phyloP scores from a whole-genome alignment of 1,140 invertebrate species.

The Venustaconcha ellipsiformis region DNA sequence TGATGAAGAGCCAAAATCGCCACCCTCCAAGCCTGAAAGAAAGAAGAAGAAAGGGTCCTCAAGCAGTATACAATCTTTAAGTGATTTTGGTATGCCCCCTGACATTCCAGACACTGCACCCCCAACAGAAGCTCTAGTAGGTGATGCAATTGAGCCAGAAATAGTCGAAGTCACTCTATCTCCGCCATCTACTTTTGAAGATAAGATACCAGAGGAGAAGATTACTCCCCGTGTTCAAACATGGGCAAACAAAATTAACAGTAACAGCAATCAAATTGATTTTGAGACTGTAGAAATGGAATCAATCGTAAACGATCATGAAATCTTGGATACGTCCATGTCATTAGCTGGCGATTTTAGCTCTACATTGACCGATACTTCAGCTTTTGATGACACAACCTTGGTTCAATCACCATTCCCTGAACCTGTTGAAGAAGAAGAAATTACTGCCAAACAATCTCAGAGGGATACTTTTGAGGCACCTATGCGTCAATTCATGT shows the following conservation, averaged over 20 bases:
- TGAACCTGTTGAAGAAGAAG: slow-evolving; percentile 37
- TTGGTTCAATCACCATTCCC: background rate
- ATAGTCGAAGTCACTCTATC: background rate
- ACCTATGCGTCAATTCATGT: too few relatives aligned
- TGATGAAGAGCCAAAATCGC: slow-evolving; percentile 30
- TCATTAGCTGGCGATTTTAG: background rate
- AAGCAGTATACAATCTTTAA: slow-evolving; percentile 19
- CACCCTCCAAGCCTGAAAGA: slow-evolving; percentile 48
- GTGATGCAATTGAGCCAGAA: background rate
- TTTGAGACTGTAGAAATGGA: slow-evolving; percentile 3
- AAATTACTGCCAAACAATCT: slow-evolving; percentile 27
- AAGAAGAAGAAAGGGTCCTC: slow-evolving; percentile 51
- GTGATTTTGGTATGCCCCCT: slow-evolving; percentile 14
- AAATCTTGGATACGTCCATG: slow-evolving; percentile 6
- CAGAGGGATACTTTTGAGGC: slow-evolving; percentile 15
- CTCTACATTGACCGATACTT: background rate
- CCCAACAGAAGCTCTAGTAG: slow-evolving; percentile 2
- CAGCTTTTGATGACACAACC: background rate
- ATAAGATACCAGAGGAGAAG: slow-evolving; percentile 17
- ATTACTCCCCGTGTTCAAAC: slow-evolving; percentile 22
- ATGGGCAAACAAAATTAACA: slow-evolving; percentile 1
- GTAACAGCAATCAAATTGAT: slow-evolving; percentile 12
- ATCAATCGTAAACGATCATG: background rate
- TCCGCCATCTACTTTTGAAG: slow-evolving; percentile 3
- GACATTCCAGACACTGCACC: slow-evolving; percentile 31